These are phyloP conservation scores for Drosophila meridiana DNA, from an alignment of 2,888 invertebrate species.

Conservation along the genomic window DNA sequence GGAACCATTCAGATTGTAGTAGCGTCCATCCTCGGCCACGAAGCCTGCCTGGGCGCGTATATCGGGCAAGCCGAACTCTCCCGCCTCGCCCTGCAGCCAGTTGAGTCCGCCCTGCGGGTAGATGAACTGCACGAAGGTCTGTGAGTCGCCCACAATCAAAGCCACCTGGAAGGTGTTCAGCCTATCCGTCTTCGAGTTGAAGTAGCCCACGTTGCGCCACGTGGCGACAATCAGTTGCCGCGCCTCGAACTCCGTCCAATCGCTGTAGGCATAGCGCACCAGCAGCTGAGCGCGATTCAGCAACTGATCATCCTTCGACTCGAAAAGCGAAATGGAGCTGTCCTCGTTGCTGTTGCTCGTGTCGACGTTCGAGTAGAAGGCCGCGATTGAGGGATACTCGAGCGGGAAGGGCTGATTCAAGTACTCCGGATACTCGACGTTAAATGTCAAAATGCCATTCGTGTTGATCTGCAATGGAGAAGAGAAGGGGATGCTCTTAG, in stretches of 20 bases:
- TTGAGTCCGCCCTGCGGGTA: conserved; percentile 95
- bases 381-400: conserved; percentile 95
- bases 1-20: conserved; percentile 92
- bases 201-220: conserved; percentile 94
- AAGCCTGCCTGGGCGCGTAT: conserved; percentile 97
- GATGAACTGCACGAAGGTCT: conserved; percentile 93
- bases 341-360: conserved; percentile 86
- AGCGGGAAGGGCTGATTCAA: conserved; percentile 95
- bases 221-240: conserved; percentile 93
- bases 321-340: conserved; percentile 91
- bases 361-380: conserved; percentile 96
- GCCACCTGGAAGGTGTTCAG: conserved; percentile 93
- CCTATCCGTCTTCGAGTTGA: conserved; percentile 88
- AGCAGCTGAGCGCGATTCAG: conserved; percentile 89
- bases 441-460: conserved; percentile 95
- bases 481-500: background rate
- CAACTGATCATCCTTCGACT: conserved; percentile 88
- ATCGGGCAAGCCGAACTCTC: conserved; percentile 92
- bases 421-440: conserved; percentile 94
- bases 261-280: conserved; percentile 90
- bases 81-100: conserved; percentile 94
- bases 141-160: conserved; percentile 83
- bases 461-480: conserved; percentile 91
- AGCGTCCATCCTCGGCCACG: conserved; percentile 92
- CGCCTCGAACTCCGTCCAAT: conserved; percentile 90